Percentiles rank a stretch among this genome's conserved stretches.
phyloP scores from a whole-genome alignment of 1,140 invertebrate species.

The Drosophila paulistorum region DNA sequence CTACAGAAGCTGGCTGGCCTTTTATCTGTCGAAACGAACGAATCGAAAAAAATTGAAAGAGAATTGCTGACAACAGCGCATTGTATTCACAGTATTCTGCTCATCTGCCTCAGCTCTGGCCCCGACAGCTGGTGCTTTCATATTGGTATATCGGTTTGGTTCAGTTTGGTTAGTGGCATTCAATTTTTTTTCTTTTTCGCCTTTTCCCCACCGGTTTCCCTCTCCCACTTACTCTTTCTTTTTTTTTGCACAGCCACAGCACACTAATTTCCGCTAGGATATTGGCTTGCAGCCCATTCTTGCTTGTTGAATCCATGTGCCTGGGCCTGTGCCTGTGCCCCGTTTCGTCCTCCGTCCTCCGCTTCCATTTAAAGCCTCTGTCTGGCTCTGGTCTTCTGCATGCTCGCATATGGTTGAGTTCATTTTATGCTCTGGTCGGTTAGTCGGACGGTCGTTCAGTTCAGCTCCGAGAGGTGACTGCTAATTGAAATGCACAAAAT shows the following conservation, averaged over 20 bases:
- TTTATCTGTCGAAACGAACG: conserved; percentile 54
- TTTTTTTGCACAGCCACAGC: conserved; percentile 50
- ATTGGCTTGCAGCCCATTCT: conserved; percentile 64
- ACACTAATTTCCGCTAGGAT: conserved; percentile 78
- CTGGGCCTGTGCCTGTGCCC: background rate
- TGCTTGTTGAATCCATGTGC: conserved; percentile 2
- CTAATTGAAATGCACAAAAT: conserved; percentile 66
- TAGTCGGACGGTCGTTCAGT: conserved; percentile 13
- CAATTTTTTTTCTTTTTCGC: conserved; percentile 26
- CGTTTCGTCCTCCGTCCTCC: background rate
- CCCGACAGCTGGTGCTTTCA: background rate
- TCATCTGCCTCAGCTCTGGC: conserved; percentile 17
- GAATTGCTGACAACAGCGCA: conserved; percentile 69
- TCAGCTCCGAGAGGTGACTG: conserved; percentile 48
- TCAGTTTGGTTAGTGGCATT: conserved; percentile 51
- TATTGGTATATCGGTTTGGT: conserved; percentile 12
- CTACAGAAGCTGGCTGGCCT: conserved; percentile 32
- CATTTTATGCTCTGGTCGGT: conserved; percentile 26
- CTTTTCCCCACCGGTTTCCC: conserved; percentile 10
- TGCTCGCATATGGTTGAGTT: conserved; percentile 24
- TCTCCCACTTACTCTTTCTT: background rate
- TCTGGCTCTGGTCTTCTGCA: conserved; percentile 7
- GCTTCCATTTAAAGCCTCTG: conserved; percentile 24
- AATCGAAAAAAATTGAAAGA: conserved; percentile 30
- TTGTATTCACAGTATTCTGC: conserved; percentile 42